phyloP scores from a whole-genome alignment of 2,113 vertebrate species.

The Mus spicilegus region DNA sequence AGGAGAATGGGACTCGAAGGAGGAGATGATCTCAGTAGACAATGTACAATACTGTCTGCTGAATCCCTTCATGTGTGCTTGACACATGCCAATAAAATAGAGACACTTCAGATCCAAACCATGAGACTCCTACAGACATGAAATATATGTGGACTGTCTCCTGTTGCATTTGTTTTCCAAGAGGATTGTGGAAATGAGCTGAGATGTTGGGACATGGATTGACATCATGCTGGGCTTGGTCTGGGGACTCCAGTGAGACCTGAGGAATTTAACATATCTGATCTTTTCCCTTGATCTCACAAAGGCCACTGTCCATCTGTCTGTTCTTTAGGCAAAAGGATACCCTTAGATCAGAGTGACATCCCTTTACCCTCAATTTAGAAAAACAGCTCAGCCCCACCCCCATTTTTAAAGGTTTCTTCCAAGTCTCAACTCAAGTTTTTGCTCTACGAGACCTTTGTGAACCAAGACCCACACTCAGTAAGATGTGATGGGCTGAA shows the following conservation, averaged over 20 bases:
- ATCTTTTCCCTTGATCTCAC: neutral
- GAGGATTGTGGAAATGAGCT: neutral
- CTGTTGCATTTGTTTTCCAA: neutral
- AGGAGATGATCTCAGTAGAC: neutral
- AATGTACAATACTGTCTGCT: neutral
- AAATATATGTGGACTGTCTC: no score
- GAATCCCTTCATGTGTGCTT: neutral
- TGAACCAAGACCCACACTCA: neutral
- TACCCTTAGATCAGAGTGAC: neutral
- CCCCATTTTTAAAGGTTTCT: neutral
- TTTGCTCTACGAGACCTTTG: neutral
- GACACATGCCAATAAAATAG: neutral
- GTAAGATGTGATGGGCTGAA: neutral
- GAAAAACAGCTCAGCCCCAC: neutral
- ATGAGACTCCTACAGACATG: neutral
- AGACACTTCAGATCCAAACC: neutral
- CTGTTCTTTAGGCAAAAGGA: neutral
- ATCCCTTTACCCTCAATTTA: neutral
- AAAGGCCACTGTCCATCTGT: neutral
- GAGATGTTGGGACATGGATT: accelerated
- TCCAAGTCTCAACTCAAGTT: neutral
- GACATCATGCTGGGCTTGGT: neutral
- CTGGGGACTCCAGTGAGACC: neutral
- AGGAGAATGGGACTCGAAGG: neutral
- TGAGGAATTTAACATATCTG: neutral